A percentile compares a stretch with the other conserved stretches of the same genome.
Evolutionary conservation across 2,888 invertebrate species (phyloP).

Genomic region (Drosophila atripex): DNA sequence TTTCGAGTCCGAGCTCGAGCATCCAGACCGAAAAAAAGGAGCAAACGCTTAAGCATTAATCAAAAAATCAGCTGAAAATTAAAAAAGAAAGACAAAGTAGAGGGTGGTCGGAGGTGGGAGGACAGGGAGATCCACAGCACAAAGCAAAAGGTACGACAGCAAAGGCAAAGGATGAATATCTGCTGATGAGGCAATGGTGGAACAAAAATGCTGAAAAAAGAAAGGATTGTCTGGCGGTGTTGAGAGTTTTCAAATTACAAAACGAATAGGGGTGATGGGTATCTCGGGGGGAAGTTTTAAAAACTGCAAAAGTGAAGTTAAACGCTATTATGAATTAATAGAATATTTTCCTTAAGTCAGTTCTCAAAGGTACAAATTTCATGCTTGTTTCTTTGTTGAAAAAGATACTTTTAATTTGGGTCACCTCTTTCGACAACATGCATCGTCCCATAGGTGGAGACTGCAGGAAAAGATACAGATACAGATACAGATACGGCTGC

Average conservation of each 20-base stretch:
- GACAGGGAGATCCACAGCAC: conserved; percentile 20
- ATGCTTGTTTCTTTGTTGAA: not conserved
- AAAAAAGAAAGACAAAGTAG: conserved; percentile 55
- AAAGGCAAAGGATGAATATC: conserved; percentile 40
- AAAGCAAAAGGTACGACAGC: conserved; percentile 24
- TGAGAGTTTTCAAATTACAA: conserved; percentile 4
- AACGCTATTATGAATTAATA: not conserved
- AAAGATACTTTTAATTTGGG: conserved; percentile 20
- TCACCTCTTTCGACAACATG: conserved; percentile 30
- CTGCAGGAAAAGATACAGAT: conserved; percentile 21
- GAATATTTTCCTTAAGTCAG: not conserved
- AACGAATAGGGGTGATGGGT: conserved; percentile 1
- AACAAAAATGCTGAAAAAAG: conserved; percentile 12
- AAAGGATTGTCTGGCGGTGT: conserved; percentile 46
- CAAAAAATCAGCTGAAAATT: conserved; percentile 78
- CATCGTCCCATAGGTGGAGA: conserved; percentile 2
- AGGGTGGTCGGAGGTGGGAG: conserved; percentile 12
- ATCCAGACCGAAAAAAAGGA: conserved; percentile 41
- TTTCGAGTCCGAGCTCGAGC: conserved; percentile 2
- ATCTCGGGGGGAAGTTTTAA: conserved; percentile 9
- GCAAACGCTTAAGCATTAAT: conserved; percentile 74
- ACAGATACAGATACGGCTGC: conserved; percentile 10
- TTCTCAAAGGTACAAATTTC: not conserved
- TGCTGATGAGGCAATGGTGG: conserved; percentile 38
- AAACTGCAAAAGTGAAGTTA: not conserved